Conservation (phyloP, 2,888 invertebrate genomes). For the Melanargia galathea region DNA sequence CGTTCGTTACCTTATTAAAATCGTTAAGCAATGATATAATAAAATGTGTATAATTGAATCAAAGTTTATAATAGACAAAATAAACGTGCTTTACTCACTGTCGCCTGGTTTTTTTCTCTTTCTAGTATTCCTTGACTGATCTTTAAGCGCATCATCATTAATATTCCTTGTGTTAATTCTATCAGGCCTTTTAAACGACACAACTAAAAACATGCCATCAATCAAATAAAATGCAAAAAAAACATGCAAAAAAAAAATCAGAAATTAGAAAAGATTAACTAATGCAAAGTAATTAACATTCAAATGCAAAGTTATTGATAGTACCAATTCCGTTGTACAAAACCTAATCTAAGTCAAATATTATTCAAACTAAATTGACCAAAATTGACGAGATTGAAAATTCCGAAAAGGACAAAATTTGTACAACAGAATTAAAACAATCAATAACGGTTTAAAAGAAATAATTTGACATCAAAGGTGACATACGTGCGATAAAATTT, state of each 20-base stretch:
- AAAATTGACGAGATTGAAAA: neutral
- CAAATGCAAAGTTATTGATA: neutral
- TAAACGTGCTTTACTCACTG: slow-evolving; percentile 60
- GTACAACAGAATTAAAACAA: slow-evolving; percentile 1
- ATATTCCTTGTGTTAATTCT: slow-evolving; percentile 59
- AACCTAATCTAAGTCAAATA: too few species aligned
- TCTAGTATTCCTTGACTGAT: slow-evolving; percentile 72
- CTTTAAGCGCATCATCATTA: slow-evolving; percentile 57
- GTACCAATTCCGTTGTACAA: neutral
- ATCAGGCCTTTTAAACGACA: slow-evolving; percentile 91
- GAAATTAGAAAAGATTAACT: slow-evolving; percentile 20
- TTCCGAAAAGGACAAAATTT: too few species aligned
- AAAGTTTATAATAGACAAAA: slow-evolving; percentile 14
- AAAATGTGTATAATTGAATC: slow-evolving; percentile 2
- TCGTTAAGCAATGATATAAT: neutral
- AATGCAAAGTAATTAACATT: slow-evolving; percentile 1
- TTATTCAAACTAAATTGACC: neutral
- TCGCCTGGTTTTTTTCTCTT: slow-evolving; percentile 90
- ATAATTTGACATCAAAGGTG: slow-evolving; percentile 32
- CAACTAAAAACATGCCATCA: slow-evolving; percentile 83
- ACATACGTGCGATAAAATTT: slow-evolving; percentile 22
- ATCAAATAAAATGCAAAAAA: slow-evolving; percentile 38
- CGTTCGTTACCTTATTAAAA: neutral
- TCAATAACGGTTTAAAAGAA: neutral
- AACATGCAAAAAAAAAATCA: slow-evolving; percentile 16